Base-by-base conservation (phyloP, 2,797 vertebrate genomes). In the Mus minutoides region DNA sequence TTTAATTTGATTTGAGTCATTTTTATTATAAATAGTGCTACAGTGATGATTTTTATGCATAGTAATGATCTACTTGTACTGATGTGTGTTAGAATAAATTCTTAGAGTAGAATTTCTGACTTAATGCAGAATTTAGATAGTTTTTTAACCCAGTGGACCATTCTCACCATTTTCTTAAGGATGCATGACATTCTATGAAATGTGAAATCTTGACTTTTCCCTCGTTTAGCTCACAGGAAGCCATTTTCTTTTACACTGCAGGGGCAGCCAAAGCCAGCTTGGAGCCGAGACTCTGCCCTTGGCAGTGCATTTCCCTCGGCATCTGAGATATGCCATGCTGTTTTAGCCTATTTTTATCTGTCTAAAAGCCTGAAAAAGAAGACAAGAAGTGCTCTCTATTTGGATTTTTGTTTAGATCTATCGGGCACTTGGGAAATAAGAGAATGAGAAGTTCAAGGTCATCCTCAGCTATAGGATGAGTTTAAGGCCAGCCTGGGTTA, bases 1-100 rank as follows among this genome's bases (percentile, higher is more conserved):
- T 76, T 77, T 96, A 26, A 73, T 92, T 92, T 96, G 67, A 94
- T 97, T 96, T n/a, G 54, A 64, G 9, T 94, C 34, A 87, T 87
- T 86, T 92, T 37, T 76, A 6, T 88, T 90, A 92, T 19, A 77
- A 88, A 71, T 89, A 85, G 67, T 82, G n/a, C 52, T 58, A 82
- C 40, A 86, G 73, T 78, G 46, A 64, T 82, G 75, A 88, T 92
- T 96, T 49, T 95, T 86, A 62, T 56, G 83, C n/a, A 14, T 58
- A 92, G 62, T 89, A 71, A 92, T 91, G 91, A 92, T 78, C 29
- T 78, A 12, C 46, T 75, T 88, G 24, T 91, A 31, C 19, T 73
- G 56, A 10, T 43, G 7, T 80, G 46, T 84, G 22, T 88, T 92
- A 91, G 54, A 79, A 82, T 92, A 91, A 77, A 91, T 90, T 89